Conservation (phyloP, 2,797 vertebrate species). For the Platalea minor region DNA sequence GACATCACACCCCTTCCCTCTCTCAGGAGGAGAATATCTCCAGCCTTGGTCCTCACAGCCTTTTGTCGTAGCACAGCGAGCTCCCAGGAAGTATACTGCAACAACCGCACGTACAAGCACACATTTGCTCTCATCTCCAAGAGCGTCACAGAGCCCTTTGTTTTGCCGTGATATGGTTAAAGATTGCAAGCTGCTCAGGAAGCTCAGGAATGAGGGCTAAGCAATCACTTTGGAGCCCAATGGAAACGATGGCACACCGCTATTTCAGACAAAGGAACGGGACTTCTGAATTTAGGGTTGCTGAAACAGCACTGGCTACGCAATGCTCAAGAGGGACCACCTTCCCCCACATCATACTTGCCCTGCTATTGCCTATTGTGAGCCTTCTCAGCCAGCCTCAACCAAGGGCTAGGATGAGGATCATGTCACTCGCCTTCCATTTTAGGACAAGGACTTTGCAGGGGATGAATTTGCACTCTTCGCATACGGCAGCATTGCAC, state of each 20-base stretch:
- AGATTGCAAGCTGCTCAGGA: neutral
- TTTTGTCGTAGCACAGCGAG: neutral
- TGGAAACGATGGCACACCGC: neutral
- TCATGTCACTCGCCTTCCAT: accelerated
- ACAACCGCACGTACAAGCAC: neutral
- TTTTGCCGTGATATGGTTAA: accelerated
- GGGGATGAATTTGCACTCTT: neutral
- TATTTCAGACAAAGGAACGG: neutral
- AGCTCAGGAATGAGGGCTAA: neutral
- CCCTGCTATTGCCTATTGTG: too few relatives aligned
- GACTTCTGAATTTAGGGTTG: neutral
- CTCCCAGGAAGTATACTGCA: neutral
- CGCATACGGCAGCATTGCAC: neutral
- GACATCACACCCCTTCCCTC: neutral
- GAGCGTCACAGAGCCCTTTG: neutral
- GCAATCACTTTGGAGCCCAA: neutral
- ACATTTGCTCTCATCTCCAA: neutral
- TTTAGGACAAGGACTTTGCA: neutral
- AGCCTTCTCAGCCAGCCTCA: neutral
- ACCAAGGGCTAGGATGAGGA: neutral
- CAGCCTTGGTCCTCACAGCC: neutral
- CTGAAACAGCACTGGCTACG: neutral
- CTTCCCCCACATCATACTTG: neutral
- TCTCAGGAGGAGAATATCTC: neutral
- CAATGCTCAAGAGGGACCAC: neutral